A percentile compares a stretch with the other conserved stretches of the same genome.
phyloP scores from a whole-genome alignment of 2,797 vertebrate species.

The Gouania willdenowi region DNA sequence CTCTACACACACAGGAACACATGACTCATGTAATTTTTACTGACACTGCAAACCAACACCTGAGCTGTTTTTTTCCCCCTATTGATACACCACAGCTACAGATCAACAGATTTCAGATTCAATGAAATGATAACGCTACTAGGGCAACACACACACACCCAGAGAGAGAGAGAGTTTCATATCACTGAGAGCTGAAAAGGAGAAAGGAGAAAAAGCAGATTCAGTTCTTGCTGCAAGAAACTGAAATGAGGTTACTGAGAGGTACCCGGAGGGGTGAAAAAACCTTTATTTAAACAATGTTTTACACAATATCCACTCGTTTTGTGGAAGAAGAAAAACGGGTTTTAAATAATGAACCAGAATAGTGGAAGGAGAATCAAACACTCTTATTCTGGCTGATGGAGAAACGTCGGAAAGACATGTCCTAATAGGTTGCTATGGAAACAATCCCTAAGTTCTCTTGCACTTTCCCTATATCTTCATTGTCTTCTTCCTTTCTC shows the following conservation, averaged over 20 bases:
- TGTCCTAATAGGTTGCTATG: constrained; percentile 48
- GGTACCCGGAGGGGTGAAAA: constrained; percentile 41
- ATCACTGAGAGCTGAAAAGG: constrained; percentile 3
- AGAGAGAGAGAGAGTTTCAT: constrained; percentile 14
- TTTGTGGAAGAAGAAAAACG: constrained; percentile 22
- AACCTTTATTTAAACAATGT: too few species aligned
- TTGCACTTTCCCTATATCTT: not conserved
- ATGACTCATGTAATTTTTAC: too few species aligned
- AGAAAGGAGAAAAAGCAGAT: constrained; percentile 38
- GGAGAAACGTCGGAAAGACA: not conserved
- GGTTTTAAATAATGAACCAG: constrained; percentile 17
- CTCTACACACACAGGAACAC: too few species aligned
- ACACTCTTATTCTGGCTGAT: too few species aligned
- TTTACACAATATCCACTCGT: constrained; percentile 32
- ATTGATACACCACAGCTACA: too few species aligned
- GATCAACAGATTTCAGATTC: too few species aligned
- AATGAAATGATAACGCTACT: too few species aligned
- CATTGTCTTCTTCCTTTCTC: not conserved
- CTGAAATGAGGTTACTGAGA: constrained; percentile 53
- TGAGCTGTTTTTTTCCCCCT: too few species aligned
- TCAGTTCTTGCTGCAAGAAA: constrained; percentile 37
- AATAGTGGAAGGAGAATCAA: constrained; percentile 25
- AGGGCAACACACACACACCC: constrained; percentile 6
- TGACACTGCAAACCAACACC: too few species aligned
- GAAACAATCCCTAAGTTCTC: constrained; percentile 38